Evolutionary conservation across 2,888 invertebrate genomes (phyloP).

Genomic region (Melieria crassipennis): DNA sequence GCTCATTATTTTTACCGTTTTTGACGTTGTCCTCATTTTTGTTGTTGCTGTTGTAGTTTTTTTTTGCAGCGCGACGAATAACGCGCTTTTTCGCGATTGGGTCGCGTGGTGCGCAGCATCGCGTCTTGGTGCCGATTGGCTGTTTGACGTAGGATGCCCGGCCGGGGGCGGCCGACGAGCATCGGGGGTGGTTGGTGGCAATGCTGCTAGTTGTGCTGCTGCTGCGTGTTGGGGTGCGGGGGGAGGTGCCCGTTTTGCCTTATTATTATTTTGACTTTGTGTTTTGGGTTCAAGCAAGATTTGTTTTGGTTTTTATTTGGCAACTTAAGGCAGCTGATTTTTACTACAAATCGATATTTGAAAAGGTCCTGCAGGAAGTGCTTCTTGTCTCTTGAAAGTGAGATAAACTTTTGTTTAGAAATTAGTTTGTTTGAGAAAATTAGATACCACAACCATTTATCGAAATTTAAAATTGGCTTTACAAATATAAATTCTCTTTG

Average conservation of each 20-base stretch:
- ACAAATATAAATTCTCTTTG: no score
- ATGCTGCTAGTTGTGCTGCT: neutral
- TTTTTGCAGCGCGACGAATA: slow-evolving; percentile 10
- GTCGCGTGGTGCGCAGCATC: slow-evolving; percentile 16
- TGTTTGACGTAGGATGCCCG: slow-evolving; percentile 15
- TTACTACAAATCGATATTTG: no score
- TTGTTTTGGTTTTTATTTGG: slow-evolving; percentile 1
- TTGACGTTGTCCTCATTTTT: slow-evolving; percentile 2
- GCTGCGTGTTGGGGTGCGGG: neutral
- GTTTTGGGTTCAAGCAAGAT: neutral
- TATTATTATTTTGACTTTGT: neutral
- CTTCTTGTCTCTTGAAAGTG: no score
- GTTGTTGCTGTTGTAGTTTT: neutral
- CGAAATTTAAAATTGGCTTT: no score
- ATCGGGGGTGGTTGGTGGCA: neutral
- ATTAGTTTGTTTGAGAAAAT: no score
- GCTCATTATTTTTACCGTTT: slow-evolving; percentile 30
- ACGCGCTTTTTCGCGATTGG: slow-evolving; percentile 35
- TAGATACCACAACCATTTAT: no score
- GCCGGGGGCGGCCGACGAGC: neutral
- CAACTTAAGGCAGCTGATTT: neutral
- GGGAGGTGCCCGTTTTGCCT: neutral
- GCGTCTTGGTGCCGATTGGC: slow-evolving; percentile 31
- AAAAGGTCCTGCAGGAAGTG: no score
- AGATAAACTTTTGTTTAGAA: no score